These are phyloP conservation scores for Eilema griseolum DNA, from an alignment of 2,888 invertebrate genomes.

Conservation along the genomic window DNA sequence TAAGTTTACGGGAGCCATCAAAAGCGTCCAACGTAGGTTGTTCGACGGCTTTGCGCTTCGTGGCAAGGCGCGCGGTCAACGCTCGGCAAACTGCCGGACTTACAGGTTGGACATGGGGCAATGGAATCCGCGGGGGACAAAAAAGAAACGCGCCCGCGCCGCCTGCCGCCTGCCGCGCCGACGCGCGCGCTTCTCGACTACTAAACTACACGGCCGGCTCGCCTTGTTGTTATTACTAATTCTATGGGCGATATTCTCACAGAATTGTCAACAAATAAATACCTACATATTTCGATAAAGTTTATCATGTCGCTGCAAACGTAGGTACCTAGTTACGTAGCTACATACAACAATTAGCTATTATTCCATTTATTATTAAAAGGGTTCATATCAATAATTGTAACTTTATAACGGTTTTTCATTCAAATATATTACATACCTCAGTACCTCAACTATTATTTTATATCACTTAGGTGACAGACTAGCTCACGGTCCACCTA, in stretches of 20 bases:
- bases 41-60: slow-evolving; percentile 76
- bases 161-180: slow-evolving; percentile 64
- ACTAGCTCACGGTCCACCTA: too few relatives aligned
- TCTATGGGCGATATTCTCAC: not conserved
- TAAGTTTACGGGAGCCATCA: slow-evolving; percentile 65
- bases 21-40: slow-evolving; percentile 74
- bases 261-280: not conserved
- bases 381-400: too few relatives aligned
- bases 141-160: slow-evolving; percentile 77
- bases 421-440: too few relatives aligned
- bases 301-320: too few relatives aligned
- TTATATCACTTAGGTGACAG: too few relatives aligned
- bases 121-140: slow-evolving; percentile 84
- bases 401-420: too few relatives aligned
- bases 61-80: slow-evolving; percentile 81
- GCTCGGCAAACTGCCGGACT: slow-evolving; percentile 85
- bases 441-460: not conserved
- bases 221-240: not conserved
- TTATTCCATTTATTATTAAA: not conserved
- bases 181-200: slow-evolving; percentile 67
- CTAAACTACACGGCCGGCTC: slow-evolving; percentile 62
- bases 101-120: slow-evolving; percentile 85
- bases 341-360: too few relatives aligned
- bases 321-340: too few relatives aligned
- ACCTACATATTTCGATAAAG: not conserved